Evolutionary conservation across 2,797 vertebrate species (phyloP).

Genomic region (Diglossa cyanea): DNA sequence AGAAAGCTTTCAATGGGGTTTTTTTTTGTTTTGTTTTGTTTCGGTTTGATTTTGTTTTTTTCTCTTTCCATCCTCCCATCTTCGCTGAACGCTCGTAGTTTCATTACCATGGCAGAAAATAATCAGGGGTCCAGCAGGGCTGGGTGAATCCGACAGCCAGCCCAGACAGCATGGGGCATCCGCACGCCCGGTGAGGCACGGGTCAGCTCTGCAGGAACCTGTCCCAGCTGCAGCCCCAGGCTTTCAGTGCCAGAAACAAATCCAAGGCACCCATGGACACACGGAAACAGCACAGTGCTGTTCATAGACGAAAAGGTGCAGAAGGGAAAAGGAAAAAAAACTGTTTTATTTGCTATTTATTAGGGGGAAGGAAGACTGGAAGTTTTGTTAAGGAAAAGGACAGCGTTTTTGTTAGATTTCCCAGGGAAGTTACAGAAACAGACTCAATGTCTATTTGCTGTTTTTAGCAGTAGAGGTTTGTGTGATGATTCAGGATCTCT

Average conservation of each 20-base stretch:
- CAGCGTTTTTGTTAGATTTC: conserved; percentile 71
- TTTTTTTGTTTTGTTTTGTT: not conserved
- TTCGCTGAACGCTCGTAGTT: conserved; percentile 69
- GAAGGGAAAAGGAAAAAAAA: conserved; percentile 53
- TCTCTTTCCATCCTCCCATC: conserved; percentile 53
- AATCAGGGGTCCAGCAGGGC: conserved; percentile 74
- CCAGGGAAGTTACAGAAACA: conserved; percentile 70
- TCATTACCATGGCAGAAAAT: conserved; percentile 64
- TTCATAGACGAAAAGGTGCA: conserved; percentile 42
- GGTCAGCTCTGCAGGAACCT: conserved; percentile 21
- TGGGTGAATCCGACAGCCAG: conserved; percentile 54
- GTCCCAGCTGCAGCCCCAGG: conserved; percentile 51
- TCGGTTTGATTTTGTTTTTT: not conserved
- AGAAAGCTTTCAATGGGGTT: conserved; percentile 75
- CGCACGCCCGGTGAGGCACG: not conserved
- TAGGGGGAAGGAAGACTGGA: conserved; percentile 74
- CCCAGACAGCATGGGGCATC: not conserved
- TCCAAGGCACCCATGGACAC: conserved; percentile 27
- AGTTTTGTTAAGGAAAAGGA: conserved; percentile 62
- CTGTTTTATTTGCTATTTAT: conserved; percentile 78
- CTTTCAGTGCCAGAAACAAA: conserved; percentile 46
- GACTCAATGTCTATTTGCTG: conserved; percentile 67
- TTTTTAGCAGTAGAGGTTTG: conserved; percentile 65
- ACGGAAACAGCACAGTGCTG: conserved; percentile 21
- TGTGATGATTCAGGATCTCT: conserved; percentile 47